Base-by-base conservation (phyloP, 2,888 invertebrate genomes). In the Patella caerulea region DNA sequence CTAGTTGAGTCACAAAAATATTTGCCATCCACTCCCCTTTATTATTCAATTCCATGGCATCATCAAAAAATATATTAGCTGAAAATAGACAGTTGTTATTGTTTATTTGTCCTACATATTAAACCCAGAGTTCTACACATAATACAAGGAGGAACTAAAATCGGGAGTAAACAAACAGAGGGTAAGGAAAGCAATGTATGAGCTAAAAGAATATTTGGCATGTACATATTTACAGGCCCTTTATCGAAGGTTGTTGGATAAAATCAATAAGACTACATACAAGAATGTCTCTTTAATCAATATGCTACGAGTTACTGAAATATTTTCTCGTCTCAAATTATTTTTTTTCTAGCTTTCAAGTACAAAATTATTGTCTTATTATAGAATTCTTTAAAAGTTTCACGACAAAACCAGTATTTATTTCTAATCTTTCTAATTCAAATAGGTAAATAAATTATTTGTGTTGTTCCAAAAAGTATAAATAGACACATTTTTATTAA, bases 11-110 rank as follows among this genome's bases (percentile, higher is more conserved):
- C 53, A 90, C 90, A 77, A 88, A 90, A 7, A 78, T 76, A 81
- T 90, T 90, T 12, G 86, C 83, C 74, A 86, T 83, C 82, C 82
- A 84, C 65, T 85, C 84, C 4, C 83, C 85, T 14, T 77, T 75
- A 3, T 86, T 86, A 74, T 87, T 94, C 93, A 94, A 91, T 86
- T 94, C 94, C 89, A 95, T 96, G 0, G 96, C 96, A 87, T 97
- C 96, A 89, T 97, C 97, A 92, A 97, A 95, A 90, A 96, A 96
- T 81, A 97, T 95, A 89, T 97, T 94, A 56, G 95, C 95, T 95
- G 87, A 53, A 90, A 89, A 12, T 53, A 24, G 34, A 7, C 45
- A 45, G 45, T 45, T 45, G 45, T 45, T 9, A 9, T 45, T 19
- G 19, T n/a, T 19, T 65, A 65, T 19, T 19, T 65, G 19, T 19